Evolutionary conservation across 2,797 vertebrate genomes (phyloP), one percentile per base, ranked within the genome.

Genomic region (Loriculus beryllinus): DNA sequence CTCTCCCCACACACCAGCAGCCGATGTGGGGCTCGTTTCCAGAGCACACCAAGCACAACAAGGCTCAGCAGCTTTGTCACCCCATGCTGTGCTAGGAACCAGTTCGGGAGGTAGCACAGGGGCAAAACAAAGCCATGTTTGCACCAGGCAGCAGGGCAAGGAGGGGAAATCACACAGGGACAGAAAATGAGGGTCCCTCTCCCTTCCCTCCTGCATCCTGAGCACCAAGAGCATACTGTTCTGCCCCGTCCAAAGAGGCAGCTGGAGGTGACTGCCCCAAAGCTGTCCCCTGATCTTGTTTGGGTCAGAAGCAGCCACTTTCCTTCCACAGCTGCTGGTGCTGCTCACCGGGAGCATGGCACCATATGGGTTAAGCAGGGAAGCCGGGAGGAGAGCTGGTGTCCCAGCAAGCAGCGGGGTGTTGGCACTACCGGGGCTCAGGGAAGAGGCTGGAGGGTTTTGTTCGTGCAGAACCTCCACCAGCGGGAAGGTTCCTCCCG

Each of bases 11-110:
- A 49, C 8, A 1, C 23, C 67, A 74, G 39, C 63, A 72, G 52
- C 33, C 0, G 0, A 7, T 17, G 0, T 43, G 6, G 74, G 52
- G 63, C 56, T 75, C 3, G 1, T 56, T 0, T 0, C 52, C 17
- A 42, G 39, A 84, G 47, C 56, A 63, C 43, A 49, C 26, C 22
- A 5, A 1, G 33, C 77, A 76, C 28, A 22, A 57, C 35, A 70
- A 75, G 21, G 68, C 51, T 43, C 52, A 40, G 16, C 2, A 3
- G 39, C 29, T 56, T 21, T 5, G 1, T 19, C 39, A 62, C 60
- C 56, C 39, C 5, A 2, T 31, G 43, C 48, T 1, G 0, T n/a
- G 22, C 67, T 67, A 52, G 65, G n/a, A 65, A 54, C 14, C 3
- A 3, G n/a, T 19, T 80, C 16, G 23, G 54, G n/a, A 19, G n/a